Evolutionary conservation across 2,797 vertebrate species (phyloP).

Genomic region (Sebastes paucispinis): DNA sequence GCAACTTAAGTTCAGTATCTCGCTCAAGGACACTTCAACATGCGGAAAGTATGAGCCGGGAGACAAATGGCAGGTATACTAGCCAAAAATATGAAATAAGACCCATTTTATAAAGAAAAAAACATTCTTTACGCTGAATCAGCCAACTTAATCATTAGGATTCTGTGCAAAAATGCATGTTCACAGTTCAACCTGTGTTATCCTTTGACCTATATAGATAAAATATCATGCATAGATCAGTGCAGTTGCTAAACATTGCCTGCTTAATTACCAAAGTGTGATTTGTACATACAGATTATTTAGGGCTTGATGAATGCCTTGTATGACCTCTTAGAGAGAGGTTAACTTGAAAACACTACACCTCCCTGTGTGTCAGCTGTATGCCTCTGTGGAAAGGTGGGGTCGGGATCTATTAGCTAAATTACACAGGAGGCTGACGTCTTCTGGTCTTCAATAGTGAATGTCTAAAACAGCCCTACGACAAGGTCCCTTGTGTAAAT

Average conservation of each 20-base stretch:
- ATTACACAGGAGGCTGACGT: conserved; percentile 57
- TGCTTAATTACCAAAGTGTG: conserved; percentile 23
- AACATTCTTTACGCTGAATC: neutral
- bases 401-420: conserved; percentile 56
- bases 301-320: conserved; percentile 1
- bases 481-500: conserved; percentile 46
- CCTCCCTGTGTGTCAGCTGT: neutral
- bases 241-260: conserved; percentile 46
- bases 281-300: conserved; percentile 17
- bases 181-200: neutral
- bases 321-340: conserved; percentile 37
- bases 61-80: no score
- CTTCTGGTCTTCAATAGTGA: conserved; percentile 33
- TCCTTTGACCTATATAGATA: conserved; percentile 40
- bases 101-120: neutral
- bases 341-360: conserved; percentile 37
- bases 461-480: conserved; percentile 27
- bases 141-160: neutral
- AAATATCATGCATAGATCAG: conserved; percentile 28
- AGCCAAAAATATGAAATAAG: neutral
- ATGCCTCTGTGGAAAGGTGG: conserved; percentile 6
- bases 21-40: no score
- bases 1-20: no score
- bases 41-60: no score
- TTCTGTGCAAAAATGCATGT: neutral